Conservation (phyloP, 2,797 vertebrate genomes). For the Pyrocephalus nanus region DNA sequence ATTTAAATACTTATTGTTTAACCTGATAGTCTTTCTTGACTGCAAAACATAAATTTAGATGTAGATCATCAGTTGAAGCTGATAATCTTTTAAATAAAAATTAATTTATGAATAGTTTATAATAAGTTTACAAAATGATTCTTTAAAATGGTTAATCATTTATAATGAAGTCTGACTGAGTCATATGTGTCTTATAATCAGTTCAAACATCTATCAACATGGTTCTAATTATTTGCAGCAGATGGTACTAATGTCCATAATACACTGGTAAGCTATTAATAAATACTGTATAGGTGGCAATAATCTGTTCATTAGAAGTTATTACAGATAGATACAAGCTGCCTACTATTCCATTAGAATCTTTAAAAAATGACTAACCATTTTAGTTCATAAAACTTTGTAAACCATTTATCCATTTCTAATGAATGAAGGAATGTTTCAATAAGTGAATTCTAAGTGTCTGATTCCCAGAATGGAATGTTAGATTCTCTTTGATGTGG, state of each 20-base stretch:
- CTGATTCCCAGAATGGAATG: background rate
- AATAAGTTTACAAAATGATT: background rate
- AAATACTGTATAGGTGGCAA: conserved; percentile 1
- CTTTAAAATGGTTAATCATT: conserved; percentile 14
- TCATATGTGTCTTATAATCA: background rate
- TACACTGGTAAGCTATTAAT: conserved; percentile 18
- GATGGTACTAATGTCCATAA: conserved; percentile 7
- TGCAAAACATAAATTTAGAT: background rate
- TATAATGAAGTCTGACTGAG: background rate
- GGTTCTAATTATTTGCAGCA: background rate
- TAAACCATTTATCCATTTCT: conserved; percentile 26
- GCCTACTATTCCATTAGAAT: background rate
- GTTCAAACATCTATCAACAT: conserved; percentile 7
- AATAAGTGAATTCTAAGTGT: conserved; percentile 12
- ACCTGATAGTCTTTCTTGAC: background rate
- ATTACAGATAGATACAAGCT: background rate
- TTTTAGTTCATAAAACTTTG: conserved; percentile 30
- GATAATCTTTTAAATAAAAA: background rate
- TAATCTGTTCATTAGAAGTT: conserved; percentile 12
- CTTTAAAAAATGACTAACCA: background rate
- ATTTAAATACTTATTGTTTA: background rate
- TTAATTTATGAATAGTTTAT: background rate
- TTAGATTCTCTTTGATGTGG: conserved; percentile 12
- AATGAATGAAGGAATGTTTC: conserved; percentile 6
- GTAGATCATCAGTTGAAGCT: background rate